A percentile compares a stretch with the other conserved stretches of the same genome.
Evolutionary conservation across 2,113 vertebrate species (phyloP).

Genomic region (Labrus mixtus): DNA sequence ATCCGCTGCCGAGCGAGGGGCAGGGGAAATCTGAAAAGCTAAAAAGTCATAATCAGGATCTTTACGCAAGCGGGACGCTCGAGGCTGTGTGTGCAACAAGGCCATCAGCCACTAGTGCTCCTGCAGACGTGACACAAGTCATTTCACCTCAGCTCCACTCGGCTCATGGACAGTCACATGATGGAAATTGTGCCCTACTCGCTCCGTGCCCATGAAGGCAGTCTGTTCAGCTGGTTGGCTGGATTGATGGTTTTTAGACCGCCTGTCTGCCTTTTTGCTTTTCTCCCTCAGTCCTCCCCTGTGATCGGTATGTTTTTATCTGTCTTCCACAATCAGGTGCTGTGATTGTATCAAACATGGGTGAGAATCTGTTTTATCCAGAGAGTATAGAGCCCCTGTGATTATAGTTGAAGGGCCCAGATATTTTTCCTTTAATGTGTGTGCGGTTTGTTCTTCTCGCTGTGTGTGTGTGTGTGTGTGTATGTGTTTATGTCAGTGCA

Average conservation of each 20-base stretch:
- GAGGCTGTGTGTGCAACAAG: slow-evolving; percentile 44
- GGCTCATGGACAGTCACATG: slow-evolving; percentile 62
- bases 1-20: slow-evolving; percentile 40
- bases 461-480: slow-evolving; percentile 20
- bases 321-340: slow-evolving; percentile 11
- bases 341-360: slow-evolving; percentile 25
- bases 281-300: slow-evolving; percentile 11
- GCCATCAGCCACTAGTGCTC: slow-evolving; percentile 63
- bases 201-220: slow-evolving; percentile 22
- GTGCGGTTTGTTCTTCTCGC: slow-evolving; percentile 16
- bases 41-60: slow-evolving; percentile 73
- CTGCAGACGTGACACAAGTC: slow-evolving; percentile 74
- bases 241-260: slow-evolving; percentile 30
- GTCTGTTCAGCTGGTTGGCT: slow-evolving; percentile 44
- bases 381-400: slow-evolving; percentile 19
- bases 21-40: slow-evolving; percentile 65
- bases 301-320: slow-evolving; percentile 10
- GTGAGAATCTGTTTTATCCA: slow-evolving; percentile 22
- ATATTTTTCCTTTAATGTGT: slow-evolving; percentile 39
- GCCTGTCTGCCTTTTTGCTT: slow-evolving; percentile 15
- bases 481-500: slow-evolving; percentile 46
- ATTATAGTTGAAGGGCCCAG: slow-evolving; percentile 25
- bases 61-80: slow-evolving; percentile 46
- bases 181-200: slow-evolving; percentile 50
- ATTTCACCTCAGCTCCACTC: slow-evolving; percentile 74